phyloP scores from a whole-genome alignment of 2,113 vertebrate genomes.

The Saguinus midas region DNA sequence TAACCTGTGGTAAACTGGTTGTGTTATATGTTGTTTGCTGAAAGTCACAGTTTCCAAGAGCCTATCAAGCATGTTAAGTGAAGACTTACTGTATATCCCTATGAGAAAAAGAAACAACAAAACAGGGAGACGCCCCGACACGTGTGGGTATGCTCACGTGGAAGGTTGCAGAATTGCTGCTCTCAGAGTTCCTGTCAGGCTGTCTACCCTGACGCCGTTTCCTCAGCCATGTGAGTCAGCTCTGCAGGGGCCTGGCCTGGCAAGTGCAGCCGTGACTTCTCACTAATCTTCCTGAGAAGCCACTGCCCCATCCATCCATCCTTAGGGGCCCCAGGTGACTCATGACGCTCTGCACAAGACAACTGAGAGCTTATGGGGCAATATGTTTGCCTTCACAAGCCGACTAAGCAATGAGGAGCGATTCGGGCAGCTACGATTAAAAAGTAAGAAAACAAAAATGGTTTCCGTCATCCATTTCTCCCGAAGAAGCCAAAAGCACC shows the following conservation, averaged over 20 bases:
- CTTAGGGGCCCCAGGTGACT: neutral
- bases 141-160: rapidly evolving
- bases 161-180: neutral
- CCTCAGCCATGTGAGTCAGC: neutral
- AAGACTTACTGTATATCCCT: neutral
- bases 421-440: neutral
- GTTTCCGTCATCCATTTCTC: neutral
- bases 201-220: rapidly evolving
- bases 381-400: neutral
- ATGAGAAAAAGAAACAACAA: neutral
- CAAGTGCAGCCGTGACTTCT: neutral
- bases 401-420: neutral
- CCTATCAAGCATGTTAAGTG: neutral
- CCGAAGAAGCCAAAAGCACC: neutral
- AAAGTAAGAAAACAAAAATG: neutral
- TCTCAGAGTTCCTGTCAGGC: neutral
- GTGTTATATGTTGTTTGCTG: neutral
- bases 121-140: neutral
- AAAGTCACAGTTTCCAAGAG: neutral
- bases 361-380: neutral
- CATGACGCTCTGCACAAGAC: neutral
- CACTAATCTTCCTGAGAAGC: constrained; percentile 60
- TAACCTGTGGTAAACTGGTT: neutral
- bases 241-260: neutral
- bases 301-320: neutral